Evolutionary conservation across 2,797 vertebrate species (phyloP), one percentile per base, ranked within the genome.

Genomic region (Macropodus opercularis): DNA sequence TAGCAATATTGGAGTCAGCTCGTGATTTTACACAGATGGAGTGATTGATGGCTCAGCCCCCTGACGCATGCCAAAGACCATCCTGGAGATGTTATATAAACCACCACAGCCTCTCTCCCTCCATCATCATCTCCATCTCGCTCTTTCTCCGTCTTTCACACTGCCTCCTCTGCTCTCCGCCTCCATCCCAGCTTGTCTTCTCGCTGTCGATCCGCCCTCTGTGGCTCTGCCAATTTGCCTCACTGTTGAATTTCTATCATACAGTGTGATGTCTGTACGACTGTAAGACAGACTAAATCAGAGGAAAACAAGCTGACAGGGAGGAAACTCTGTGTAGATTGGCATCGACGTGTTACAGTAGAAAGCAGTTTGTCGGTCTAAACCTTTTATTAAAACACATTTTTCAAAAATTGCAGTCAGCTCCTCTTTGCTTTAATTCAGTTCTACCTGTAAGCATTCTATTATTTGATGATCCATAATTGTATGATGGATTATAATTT

Each of bases 21-120:
- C 91, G 94, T 97, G 95, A 97, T 97, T 96, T 94, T 96, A 95
- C 96, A 95, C 96, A 98, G 96, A 98, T 97, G 96, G 96, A 98
- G 95, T 96, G 96, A 98, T 96, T 96, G 96, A 98, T 96, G 95
- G 93, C 93, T 96, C 93, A 88, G 92, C 92, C 91, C 91, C 91
- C 67, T 92, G 90, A 94, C 59, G 90, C 86, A 86, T 94, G 96
- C 95, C 95, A 96, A 94, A 93, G 94, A 96, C 90, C 92, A 92
- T 91, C 91, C 90, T 78, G 73, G 92, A 86, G 92, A 87, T 88
- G 93, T 96, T 95, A 93, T 90, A 89, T 89, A 89, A 90, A 89
- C 85, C 85, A 84, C 68, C 83, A 52, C 76, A 77, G 84, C 75
- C 79, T 82, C 71, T 72, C 82, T 85, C 77, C 56, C 72, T 85